These are phyloP conservation scores for Ariolimax columbianus DNA, from an alignment of 2,888 invertebrate genomes.

Conservation along the genomic window DNA sequence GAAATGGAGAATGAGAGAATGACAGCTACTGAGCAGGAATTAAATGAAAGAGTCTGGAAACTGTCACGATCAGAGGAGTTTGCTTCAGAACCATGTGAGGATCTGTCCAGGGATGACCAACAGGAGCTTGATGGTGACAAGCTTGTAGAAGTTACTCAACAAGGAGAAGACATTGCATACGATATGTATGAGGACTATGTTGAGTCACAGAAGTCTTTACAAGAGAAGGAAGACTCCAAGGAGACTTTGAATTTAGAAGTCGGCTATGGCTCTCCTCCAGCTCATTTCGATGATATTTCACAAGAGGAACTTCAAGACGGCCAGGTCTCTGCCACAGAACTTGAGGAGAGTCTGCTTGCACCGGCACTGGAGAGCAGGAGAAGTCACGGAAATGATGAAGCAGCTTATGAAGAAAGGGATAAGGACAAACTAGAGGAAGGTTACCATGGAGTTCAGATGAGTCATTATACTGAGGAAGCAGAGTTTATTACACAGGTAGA, in stretches of 20 bases:
- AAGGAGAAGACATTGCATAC: background rate
- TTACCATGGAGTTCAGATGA: background rate
- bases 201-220: constrained; percentile 27
- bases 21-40: background rate
- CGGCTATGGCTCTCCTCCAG: constrained; percentile 48
- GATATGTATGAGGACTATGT: constrained; percentile 26
- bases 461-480: background rate
- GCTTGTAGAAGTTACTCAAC: background rate
- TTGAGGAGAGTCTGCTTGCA: constrained; percentile 40
- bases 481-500: background rate
- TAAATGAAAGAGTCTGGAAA: background rate
- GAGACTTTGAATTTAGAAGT: constrained; percentile 31
- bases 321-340: constrained; percentile 9
- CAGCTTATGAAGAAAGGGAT: background rate
- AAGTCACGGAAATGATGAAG: background rate
- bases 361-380: background rate
- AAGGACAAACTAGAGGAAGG: background rate
- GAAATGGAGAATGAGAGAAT: constrained; percentile 39
- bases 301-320: constrained; percentile 3
- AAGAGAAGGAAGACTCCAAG: constrained; percentile 36
- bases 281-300: constrained; percentile 47
- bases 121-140: background rate
- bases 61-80: background rate
- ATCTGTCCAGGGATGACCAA: background rate
- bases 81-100: background rate